Conservation (phyloP, 2,888 invertebrate genomes). For the Hipparchia sbordonii region DNA sequence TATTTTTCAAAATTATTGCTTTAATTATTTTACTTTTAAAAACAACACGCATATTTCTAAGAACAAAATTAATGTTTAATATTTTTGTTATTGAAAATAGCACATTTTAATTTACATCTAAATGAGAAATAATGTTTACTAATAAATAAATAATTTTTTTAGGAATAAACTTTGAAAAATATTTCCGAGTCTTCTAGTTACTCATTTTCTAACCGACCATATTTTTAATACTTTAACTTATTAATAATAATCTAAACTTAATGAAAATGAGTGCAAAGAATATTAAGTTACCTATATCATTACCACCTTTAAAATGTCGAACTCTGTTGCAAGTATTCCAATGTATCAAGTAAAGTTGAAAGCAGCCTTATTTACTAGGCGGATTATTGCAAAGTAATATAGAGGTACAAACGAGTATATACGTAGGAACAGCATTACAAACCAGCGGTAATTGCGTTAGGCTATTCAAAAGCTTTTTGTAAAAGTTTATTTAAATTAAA, state of each 20-base stretch:
- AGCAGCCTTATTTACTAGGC: not conserved
- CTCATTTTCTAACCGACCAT: slow-evolving; percentile 16
- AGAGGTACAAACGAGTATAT: too few species aligned
- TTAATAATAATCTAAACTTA: slow-evolving; percentile 13
- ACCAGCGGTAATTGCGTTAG: too few species aligned
- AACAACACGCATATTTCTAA: not conserved
- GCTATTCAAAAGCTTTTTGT: too few species aligned
- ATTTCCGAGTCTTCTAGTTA: slow-evolving; percentile 7
- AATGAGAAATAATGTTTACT: not conserved
- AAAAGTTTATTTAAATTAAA: too few species aligned
- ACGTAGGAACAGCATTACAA: too few species aligned
- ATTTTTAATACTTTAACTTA: slow-evolving; percentile 20
- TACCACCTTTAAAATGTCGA: slow-evolving; percentile 9
- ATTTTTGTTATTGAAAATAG: slow-evolving; percentile 2
- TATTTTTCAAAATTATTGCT: slow-evolving; percentile 13
- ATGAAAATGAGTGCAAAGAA: not conserved
- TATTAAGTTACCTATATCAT: not conserved
- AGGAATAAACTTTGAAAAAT: slow-evolving; percentile 2
- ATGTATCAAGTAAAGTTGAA: not conserved
- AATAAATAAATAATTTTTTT: not conserved
- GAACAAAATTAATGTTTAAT: not conserved
- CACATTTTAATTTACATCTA: slow-evolving; percentile 1
- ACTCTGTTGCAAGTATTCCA: not conserved
- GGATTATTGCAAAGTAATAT: not conserved
- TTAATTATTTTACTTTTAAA: not conserved